Evolutionary conservation across 2,113 vertebrate species (phyloP).

Genomic region (Phodopus roborovskii): DNA sequence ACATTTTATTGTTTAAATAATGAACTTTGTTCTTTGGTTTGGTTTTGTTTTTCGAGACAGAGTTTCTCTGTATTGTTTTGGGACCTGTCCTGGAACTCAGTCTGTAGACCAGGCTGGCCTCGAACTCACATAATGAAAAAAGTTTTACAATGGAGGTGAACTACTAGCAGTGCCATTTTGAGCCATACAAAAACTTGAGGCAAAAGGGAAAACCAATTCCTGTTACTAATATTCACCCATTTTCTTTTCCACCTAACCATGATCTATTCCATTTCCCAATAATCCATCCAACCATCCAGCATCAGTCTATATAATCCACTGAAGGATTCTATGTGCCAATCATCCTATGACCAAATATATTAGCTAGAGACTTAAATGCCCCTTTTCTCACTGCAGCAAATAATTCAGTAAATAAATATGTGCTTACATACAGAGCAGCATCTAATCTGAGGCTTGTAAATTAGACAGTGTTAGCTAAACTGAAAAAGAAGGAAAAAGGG

Average conservation of each 20-base stretch:
- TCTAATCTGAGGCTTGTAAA: neutral
- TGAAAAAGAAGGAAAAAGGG: slow-evolving; percentile 6
- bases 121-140: neutral
- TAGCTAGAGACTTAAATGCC: neutral
- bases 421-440: neutral
- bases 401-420: neutral
- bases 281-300: neutral
- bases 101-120: too few relatives aligned
- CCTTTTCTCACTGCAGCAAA: neutral
- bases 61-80: too few relatives aligned
- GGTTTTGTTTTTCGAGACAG: too few relatives aligned
- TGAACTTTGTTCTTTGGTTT: neutral
- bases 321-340: neutral
- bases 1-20: neutral
- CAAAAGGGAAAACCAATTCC: neutral
- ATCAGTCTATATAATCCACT: neutral
- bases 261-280: neutral
- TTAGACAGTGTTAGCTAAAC: neutral
- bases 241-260: neutral
- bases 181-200: neutral
- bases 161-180: neutral
- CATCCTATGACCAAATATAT: neutral
- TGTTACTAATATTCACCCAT: neutral
- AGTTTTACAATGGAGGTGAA: neutral
- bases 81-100: too few relatives aligned